Evolutionary conservation across 2,113 vertebrate species (phyloP).

Genomic region (Heterocephalus glaber): DNA sequence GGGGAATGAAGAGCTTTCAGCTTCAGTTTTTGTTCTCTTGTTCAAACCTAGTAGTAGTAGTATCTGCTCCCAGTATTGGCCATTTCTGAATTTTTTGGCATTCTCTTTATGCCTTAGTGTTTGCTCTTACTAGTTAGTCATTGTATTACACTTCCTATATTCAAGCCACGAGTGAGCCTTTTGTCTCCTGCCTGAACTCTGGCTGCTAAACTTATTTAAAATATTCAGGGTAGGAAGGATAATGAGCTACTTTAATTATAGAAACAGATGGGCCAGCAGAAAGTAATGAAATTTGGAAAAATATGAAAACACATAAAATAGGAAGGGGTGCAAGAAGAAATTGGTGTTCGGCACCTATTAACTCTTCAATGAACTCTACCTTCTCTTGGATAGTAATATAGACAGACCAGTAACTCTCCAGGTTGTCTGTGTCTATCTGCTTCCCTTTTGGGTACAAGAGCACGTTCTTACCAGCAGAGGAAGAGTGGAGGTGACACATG

Average conservation of each 20-base stretch:
- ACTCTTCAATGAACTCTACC: neutral
- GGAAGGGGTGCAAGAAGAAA: neutral
- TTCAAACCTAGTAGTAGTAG: neutral
- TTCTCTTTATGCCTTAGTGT: neutral
- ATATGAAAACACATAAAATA: neutral
- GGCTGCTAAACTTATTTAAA: neutral
- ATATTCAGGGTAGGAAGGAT: neutral
- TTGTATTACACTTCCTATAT: neutral
- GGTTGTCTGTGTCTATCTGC: neutral
- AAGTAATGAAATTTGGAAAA: constrained; percentile 7
- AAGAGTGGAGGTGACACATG: neutral
- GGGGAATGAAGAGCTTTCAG: neutral
- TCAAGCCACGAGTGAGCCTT: neutral
- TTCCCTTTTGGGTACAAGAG: neutral
- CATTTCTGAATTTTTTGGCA: neutral
- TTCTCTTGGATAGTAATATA: neutral
- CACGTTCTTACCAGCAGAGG: neutral
- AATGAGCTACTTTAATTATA: neutral
- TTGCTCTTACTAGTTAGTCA: neutral
- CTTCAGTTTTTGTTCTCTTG: neutral
- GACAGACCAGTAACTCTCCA: accelerated
- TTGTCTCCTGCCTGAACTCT: neutral
- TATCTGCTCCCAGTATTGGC: neutral
- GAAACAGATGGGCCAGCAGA: neutral
- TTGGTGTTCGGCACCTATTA: neutral